Conservation (phyloP, 2,888 invertebrate species). For the Piscicola geometra region DNA sequence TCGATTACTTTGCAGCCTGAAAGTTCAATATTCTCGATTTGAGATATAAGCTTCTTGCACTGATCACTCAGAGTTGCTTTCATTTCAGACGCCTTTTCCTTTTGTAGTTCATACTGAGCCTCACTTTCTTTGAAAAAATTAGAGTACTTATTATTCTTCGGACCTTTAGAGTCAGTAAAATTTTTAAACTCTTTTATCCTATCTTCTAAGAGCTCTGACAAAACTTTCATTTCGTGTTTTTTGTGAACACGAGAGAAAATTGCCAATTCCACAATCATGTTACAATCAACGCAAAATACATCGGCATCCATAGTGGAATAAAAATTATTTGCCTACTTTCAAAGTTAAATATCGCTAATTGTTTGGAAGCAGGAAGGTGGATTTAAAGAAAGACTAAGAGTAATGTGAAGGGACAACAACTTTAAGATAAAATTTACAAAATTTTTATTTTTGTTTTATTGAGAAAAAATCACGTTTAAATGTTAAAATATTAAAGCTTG, state of each 20-base stretch:
- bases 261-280: background rate
- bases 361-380: no score
- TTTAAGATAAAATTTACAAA: no score
- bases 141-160: no score
- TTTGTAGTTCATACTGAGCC: background rate
- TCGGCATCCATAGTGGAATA: no score
- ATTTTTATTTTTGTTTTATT: no score
- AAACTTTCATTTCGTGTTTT: background rate
- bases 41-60: background rate
- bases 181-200: background rate
- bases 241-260: background rate
- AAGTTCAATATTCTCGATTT: background rate
- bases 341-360: no score
- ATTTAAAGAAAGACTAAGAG: no score
- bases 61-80: background rate
- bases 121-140: background rate
- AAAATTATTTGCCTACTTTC: no score
- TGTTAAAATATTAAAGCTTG: no score
- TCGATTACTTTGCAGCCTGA: no score
- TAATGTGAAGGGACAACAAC: no score
- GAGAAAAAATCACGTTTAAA: no score
- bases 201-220: background rate
- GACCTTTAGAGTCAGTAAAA: background rate
- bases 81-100: background rate
- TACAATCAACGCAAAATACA: conserved; percentile 3